Percentiles rank a stretch among this genome's conserved stretches.
phyloP scores from a whole-genome alignment of 2,797 vertebrate species.

The Semaprochilodus insignis region DNA sequence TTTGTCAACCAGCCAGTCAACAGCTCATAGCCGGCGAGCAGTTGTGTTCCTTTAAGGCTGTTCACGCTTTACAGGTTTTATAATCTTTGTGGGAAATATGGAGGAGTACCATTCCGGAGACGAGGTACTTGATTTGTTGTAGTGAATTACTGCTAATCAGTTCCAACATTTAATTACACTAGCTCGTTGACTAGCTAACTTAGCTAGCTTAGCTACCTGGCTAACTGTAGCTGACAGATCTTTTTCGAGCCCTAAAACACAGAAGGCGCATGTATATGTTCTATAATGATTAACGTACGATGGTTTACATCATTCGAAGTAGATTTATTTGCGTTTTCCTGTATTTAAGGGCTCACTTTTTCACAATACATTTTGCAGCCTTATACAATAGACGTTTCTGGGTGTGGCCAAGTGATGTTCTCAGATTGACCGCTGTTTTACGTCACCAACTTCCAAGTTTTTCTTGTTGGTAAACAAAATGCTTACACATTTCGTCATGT shows the following conservation, averaged over 20 bases:
- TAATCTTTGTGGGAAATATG: conserved; percentile 61
- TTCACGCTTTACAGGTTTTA: neutral
- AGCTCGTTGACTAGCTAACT: neutral
- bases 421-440: neutral
- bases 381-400: conserved; percentile 11
- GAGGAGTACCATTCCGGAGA: conserved; percentile 74
- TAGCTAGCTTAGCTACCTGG: neutral
- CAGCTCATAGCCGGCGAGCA: neutral
- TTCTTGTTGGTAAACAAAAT: neutral
- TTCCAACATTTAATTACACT: neutral
- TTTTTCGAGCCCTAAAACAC: neutral
- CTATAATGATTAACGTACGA: neutral
- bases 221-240: conserved; percentile 12
- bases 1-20: neutral
- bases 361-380: neutral
- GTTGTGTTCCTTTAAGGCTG: neutral
- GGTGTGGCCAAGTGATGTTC: conserved; percentile 44
- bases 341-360: neutral
- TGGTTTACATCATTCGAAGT: neutral
- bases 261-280: neutral
- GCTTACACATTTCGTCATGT: neutral
- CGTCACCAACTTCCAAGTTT: neutral
- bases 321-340: neutral
- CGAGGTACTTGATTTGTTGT: conserved; percentile 64
- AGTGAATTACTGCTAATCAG: neutral